Conservation (phyloP, 1,140 invertebrate species). For the Papilio polyxenes region DNA sequence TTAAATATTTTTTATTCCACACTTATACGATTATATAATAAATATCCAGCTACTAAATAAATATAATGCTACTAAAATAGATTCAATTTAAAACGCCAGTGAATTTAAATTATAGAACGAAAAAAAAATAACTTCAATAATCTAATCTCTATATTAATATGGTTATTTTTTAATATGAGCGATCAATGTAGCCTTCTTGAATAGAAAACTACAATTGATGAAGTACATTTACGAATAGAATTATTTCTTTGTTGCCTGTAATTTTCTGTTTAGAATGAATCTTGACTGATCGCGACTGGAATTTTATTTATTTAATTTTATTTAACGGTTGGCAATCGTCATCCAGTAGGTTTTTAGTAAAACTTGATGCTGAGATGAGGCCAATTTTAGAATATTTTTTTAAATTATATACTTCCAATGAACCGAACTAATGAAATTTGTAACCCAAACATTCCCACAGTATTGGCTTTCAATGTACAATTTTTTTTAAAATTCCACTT, state of each 20-base stretch:
- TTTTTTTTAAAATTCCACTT: constrained; percentile 46
- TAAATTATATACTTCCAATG: constrained; percentile 42
- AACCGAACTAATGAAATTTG: constrained; percentile 43
- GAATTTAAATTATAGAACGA: constrained; percentile 34
- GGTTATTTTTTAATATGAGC: constrained; percentile 37
- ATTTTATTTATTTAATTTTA: constrained; percentile 47
- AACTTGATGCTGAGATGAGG: constrained; percentile 75
- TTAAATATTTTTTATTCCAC: constrained; percentile 25
- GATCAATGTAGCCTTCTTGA: constrained; percentile 69
- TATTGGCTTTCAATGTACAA: constrained; percentile 56
- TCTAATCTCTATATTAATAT: constrained; percentile 36
- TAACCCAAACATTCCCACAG: constrained; percentile 54
- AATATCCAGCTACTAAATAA: not conserved
- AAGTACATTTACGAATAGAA: constrained; percentile 37
- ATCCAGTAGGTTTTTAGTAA: constrained; percentile 76
- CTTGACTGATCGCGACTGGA: constrained; percentile 47
- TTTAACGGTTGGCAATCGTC: constrained; percentile 56
- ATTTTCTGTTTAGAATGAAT: constrained; percentile 37
- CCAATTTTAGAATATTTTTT: constrained; percentile 48
- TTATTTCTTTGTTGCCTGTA: constrained; percentile 41
- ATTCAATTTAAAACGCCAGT: constrained; percentile 25
- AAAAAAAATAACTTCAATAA: constrained; percentile 42
- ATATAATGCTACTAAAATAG: not conserved
- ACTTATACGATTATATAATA: constrained; percentile 32
- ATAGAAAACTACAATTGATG: constrained; percentile 70